A percentile compares a stretch with the other conserved stretches of the same genome.
phyloP scores from a whole-genome alignment of 1,140 invertebrate species.

The Diabrotica virgifera region DNA sequence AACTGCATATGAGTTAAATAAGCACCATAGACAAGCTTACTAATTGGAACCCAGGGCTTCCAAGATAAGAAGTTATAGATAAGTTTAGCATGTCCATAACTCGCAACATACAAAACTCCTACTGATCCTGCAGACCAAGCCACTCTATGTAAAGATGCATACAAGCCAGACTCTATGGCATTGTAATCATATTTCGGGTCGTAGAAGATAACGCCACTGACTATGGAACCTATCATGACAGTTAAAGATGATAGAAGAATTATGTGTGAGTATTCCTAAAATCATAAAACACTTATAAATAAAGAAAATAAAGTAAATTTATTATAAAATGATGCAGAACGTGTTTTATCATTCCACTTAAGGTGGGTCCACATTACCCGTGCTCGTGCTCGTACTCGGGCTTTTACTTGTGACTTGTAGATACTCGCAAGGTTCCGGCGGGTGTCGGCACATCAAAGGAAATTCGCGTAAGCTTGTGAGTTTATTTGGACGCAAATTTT shows the following conservation, averaged over 20 bases:
- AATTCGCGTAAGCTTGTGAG: too few relatives aligned
- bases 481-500: too few relatives aligned
- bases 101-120: constrained; percentile 51
- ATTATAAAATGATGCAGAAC: too few relatives aligned
- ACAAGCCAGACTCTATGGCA: constrained; percentile 52
- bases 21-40: constrained; percentile 67
- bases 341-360: too few relatives aligned
- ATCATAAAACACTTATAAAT: background rate
- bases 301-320: background rate
- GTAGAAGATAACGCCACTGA: constrained; percentile 48
- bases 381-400: too few relatives aligned
- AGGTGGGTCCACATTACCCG: too few relatives aligned
- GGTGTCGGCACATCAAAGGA: too few relatives aligned
- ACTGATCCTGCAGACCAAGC: constrained; percentile 55
- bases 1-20: constrained; percentile 61
- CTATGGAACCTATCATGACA: constrained; percentile 46
- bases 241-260: constrained; percentile 38
- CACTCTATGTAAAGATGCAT: constrained; percentile 56
- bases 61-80: constrained; percentile 48
- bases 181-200: constrained; percentile 49
- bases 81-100: constrained; percentile 40
- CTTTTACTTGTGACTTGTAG: too few relatives aligned
- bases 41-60: constrained; percentile 64
- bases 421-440: too few relatives aligned
- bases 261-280: constrained; percentile 46